Evolutionary conservation across 2,888 invertebrate species (phyloP).

Genomic region (Petrophora chlorosata): DNA sequence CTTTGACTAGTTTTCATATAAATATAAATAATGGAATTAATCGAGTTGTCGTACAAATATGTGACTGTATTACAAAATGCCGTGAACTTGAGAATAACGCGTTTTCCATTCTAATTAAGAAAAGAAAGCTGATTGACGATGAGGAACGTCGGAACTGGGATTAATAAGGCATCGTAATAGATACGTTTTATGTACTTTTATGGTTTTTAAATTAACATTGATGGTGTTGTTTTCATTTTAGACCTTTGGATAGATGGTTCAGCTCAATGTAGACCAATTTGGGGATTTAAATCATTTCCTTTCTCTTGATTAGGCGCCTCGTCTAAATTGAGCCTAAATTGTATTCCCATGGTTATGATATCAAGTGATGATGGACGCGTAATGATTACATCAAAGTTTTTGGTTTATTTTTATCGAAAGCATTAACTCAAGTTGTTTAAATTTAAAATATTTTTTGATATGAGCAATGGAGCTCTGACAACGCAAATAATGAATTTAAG

Average conservation of each 20-base stretch:
- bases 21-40: constrained; percentile 43
- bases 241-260: constrained; percentile 3
- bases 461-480: too few relatives aligned
- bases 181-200: constrained; percentile 38
- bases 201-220: constrained; percentile 33
- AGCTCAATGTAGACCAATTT: constrained; percentile 15
- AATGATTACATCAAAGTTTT: too few relatives aligned
- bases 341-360: constrained; percentile 19
- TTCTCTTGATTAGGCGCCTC: constrained; percentile 2
- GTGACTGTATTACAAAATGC: constrained; percentile 47
- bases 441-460: too few relatives aligned
- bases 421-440: too few relatives aligned
- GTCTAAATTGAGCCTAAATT: constrained; percentile 10
- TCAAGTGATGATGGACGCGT: not conserved
- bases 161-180: constrained; percentile 38
- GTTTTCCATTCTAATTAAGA: constrained; percentile 41
- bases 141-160: constrained; percentile 32
- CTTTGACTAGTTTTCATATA: constrained; percentile 42
- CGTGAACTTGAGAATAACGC: constrained; percentile 44
- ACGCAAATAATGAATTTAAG: too few relatives aligned
- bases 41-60: constrained; percentile 37
- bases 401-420: too few relatives aligned
- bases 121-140: constrained; percentile 37
- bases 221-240: constrained; percentile 22
- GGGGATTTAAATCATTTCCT: constrained; percentile 5